Conservation (phyloP, 2,797 vertebrate species). For the Mormyrus hasselquistii region DNA sequence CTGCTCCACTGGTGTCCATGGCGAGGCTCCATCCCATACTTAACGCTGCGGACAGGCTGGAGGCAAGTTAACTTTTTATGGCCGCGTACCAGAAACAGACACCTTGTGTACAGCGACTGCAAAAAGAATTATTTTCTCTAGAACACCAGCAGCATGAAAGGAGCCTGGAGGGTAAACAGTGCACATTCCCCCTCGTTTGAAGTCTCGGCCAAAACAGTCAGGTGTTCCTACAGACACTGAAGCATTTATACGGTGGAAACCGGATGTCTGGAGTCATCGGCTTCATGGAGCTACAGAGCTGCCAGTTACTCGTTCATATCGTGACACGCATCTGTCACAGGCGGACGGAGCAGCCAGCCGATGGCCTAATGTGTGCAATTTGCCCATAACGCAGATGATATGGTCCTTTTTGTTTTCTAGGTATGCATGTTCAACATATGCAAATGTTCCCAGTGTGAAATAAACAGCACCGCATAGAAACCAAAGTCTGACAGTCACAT, state of each 20-base stretch:
- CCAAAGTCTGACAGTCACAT: neutral
- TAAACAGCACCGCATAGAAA: neutral
- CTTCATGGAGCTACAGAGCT: conserved; percentile 38
- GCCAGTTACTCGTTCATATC: conserved; percentile 50
- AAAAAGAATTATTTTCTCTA: conserved; percentile 35
- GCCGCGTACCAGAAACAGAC: conserved; percentile 27
- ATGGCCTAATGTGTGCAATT: conserved; percentile 32
- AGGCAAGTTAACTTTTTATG: conserved; percentile 1
- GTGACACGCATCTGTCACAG: conserved; percentile 30
- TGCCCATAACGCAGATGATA: neutral
- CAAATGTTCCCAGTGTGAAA: neutral
- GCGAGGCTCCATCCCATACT: neutral
- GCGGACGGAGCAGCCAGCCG: conserved; percentile 35
- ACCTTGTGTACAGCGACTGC: conserved; percentile 28
- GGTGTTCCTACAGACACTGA: conserved; percentile 58
- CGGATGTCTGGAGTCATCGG: conserved; percentile 52
- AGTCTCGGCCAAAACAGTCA: conserved; percentile 55
- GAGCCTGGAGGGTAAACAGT: conserved; percentile 37
- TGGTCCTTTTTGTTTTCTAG: neutral
- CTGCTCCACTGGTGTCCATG: neutral
- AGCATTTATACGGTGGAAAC: conserved; percentile 52
- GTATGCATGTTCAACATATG: neutral
- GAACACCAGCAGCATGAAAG: conserved; percentile 47
- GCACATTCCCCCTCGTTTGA: conserved; percentile 47
- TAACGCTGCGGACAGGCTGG: neutral